Conservation (phyloP, 1,140 invertebrate genomes). For the Microplitis mediator region DNA sequence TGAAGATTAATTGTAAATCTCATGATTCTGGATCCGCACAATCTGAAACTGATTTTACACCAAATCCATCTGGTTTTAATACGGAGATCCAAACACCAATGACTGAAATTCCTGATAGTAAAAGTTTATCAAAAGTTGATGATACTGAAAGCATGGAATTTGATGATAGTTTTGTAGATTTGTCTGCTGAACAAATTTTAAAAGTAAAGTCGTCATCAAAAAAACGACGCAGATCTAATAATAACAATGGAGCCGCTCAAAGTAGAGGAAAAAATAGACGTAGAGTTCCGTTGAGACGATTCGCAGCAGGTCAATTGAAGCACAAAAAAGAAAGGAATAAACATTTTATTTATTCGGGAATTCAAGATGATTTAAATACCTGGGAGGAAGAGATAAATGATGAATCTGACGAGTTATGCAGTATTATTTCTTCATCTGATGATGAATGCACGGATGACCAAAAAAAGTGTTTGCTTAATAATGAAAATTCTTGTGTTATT, state of each 20-base stretch:
- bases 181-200: conserved; percentile 1
- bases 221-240: conserved; percentile 30
- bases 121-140: not conserved
- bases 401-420: not conserved
- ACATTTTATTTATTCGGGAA: conserved; percentile 35
- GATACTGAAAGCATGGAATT: not conserved
- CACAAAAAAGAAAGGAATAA: conserved; percentile 43
- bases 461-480: conserved; percentile 24
- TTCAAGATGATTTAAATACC: conserved; percentile 40
- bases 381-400: conserved; percentile 37
- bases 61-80: no score
- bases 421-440: not conserved
- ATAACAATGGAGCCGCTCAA: conserved; percentile 21
- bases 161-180: not conserved
- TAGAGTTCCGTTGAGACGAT: conserved; percentile 42
- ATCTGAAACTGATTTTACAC: not conserved
- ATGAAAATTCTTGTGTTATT: not conserved
- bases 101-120: not conserved
- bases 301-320: conserved; percentile 46
- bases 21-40: not conserved
- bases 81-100: not conserved
- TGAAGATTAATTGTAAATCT: not conserved
- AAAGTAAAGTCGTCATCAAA: conserved; percentile 36
- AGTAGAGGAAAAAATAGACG: conserved; percentile 40
- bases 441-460: not conserved